Percentiles rank a stretch among this genome's conserved stretches.
Evolutionary conservation across 2,888 invertebrate genomes (phyloP).

Genomic region (Pachliopta kotzebuea): DNA sequence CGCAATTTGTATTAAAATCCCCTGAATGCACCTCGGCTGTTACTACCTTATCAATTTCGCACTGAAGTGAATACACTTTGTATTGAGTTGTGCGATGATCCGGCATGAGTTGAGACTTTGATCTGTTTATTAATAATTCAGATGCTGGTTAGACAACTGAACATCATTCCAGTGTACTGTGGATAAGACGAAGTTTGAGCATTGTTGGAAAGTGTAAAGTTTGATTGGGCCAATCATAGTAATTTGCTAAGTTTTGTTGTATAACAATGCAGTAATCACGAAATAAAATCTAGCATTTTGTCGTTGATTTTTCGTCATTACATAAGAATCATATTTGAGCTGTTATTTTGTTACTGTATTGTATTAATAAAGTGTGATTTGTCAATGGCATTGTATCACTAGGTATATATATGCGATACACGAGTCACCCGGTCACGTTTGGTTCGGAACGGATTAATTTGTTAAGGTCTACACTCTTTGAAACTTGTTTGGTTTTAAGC

Average conservation of each 20-base stretch:
- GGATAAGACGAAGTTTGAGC: background rate
- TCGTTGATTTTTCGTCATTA: background rate
- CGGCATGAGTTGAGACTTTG: constrained; percentile 23
- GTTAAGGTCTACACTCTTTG: background rate
- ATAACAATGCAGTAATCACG: background rate
- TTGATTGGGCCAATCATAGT: background rate
- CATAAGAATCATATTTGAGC: too few relatives aligned
- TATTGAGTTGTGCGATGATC: constrained; percentile 25
- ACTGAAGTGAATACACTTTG: constrained; percentile 19
- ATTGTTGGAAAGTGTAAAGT: background rate
- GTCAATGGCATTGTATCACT: background rate
- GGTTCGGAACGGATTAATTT: background rate
- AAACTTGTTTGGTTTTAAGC: constrained; percentile 1
- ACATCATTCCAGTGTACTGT: constrained; percentile 7
- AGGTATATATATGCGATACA: background rate
- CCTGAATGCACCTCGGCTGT: background rate
- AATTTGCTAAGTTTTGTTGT: background rate
- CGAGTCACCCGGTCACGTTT: background rate
- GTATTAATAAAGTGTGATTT: background rate
- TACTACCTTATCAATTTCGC: constrained; percentile 15
- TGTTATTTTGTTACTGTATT: background rate
- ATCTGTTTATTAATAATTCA: constrained; percentile 29
- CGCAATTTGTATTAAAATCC: constrained; percentile 3
- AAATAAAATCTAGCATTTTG: background rate
- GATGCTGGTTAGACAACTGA: constrained; percentile 16